phyloP scores from a whole-genome alignment of 2,888 invertebrate species.

The Lordiphosa fenestrarum region DNA sequence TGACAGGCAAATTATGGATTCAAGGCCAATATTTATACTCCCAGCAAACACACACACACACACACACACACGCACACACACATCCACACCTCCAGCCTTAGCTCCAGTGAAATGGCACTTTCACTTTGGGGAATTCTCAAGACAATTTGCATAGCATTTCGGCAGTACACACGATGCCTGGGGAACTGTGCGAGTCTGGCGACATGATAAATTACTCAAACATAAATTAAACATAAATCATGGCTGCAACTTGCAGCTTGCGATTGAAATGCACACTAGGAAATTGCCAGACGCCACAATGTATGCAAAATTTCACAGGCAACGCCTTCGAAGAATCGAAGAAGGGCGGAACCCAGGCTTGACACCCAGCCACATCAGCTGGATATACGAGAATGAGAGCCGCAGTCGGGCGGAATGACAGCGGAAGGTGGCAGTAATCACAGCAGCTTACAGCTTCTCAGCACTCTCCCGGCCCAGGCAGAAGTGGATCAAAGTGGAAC shows the following conservation, averaged over 20 bases:
- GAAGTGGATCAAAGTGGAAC: too few species aligned
- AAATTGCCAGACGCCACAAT: conserved; percentile 10
- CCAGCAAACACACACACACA: neutral
- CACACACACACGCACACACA: neutral
- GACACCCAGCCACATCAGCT: neutral
- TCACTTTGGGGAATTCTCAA: conserved; percentile 55
- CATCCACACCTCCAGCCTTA: too few species aligned
- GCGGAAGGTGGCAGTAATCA: conserved; percentile 29
- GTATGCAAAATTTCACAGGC: conserved; percentile 26
- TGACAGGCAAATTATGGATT: conserved; percentile 75
- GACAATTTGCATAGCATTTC: conserved; percentile 67
- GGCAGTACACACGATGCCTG: neutral
- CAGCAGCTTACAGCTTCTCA: neutral
- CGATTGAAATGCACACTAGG: conserved; percentile 33
- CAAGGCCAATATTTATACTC: conserved; percentile 51
- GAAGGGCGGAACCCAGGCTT: conserved; percentile 1
- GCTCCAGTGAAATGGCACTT: conserved; percentile 58
- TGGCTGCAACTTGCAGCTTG: conserved; percentile 30
- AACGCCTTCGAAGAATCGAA: neutral
- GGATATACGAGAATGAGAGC: conserved; percentile 2
- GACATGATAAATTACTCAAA: conserved; percentile 65
- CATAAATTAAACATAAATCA: conserved; percentile 73
- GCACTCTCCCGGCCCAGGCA: neutral
- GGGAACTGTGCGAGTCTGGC: conserved; percentile 12
- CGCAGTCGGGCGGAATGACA: conserved; percentile 27